Base-by-base conservation (phyloP, 2,797 vertebrate species). In the Bucorvus abyssinicus region DNA sequence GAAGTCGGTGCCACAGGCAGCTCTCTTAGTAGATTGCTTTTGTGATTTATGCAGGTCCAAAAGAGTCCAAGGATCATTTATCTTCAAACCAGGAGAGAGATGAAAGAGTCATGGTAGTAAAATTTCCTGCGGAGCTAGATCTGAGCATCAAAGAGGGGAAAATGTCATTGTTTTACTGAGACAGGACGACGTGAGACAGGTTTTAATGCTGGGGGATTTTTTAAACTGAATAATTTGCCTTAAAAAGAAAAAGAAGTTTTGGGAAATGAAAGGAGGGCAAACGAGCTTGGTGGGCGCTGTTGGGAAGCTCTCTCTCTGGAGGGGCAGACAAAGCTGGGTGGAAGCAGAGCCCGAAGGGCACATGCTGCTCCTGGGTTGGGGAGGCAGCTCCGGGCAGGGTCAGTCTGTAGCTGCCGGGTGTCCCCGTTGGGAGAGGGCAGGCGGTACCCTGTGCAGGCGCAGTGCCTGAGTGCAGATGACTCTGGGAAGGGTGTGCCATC, bases 31-130 rank as follows among this genome's bases (percentile, higher is more conserved):
- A 98, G 97, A 98, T 98, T 98, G 97, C 95, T 97, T 97, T 97
- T 98, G 95, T 98, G 98, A 98, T 98, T 98, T 98, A 98, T 98
- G 96, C 74, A 23, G 94, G 96, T 96, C 96, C 97, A 95, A 96
- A 97, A 97, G 97, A 97, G 97, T 97, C 96, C 97, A 97, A 97
- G 93, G 94, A 96, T 97, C 97, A 97, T 98, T 98, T 98, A 97
- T 98, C 98, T 98, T 98, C 96, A 97, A 97, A 97, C 96, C 89
- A 96, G 97, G 96, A 97, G 96, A 95, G 94, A 97, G 97, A 98
- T 98, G 97, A 98, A 97, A 97, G 98, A 94, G 75, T 94, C 93
- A 90, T 36, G 80, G 95, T 96, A 97, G 96, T 97, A 98, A 98
- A 96, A 96, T 97, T 97, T 98, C 97, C 97, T 96, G 96, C 84